Evolutionary conservation across 2,888 invertebrate genomes (phyloP).

Genomic region (Aquatica leii): DNA sequence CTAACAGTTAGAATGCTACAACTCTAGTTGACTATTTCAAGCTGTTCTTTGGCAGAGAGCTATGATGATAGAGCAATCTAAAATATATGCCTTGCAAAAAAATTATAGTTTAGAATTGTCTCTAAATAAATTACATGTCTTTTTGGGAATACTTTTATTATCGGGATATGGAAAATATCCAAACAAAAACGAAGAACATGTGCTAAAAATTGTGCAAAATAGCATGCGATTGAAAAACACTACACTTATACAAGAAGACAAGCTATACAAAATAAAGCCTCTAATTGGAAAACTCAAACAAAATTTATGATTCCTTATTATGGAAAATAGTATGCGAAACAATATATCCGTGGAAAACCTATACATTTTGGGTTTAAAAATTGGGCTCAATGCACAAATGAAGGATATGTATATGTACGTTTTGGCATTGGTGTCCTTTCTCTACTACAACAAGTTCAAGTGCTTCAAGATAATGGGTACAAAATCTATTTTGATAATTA

Average conservation of each 20-base stretch:
- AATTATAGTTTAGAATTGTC: background rate
- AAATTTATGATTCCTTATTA: slow-evolving; percentile 26
- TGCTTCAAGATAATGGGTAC: slow-evolving; percentile 23
- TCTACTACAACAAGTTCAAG: slow-evolving; percentile 27
- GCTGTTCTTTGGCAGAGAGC: background rate
- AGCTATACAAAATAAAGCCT: background rate
- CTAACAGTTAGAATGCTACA: background rate
- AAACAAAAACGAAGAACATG: background rate
- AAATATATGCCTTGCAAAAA: background rate
- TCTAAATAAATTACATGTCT: background rate
- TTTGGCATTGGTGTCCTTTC: slow-evolving; percentile 41
- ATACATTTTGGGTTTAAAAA: slow-evolving; percentile 44
- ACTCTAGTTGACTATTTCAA: slow-evolving; percentile 1
- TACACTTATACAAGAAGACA: background rate
- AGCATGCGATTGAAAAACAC: background rate
- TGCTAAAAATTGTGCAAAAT: background rate
- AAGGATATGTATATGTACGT: slow-evolving; percentile 24
- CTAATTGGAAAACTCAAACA: slow-evolving; percentile 1
- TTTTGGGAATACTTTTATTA: background rate
- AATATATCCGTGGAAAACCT: slow-evolving; percentile 39
- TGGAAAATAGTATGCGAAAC: slow-evolving; percentile 33
- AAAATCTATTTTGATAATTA: slow-evolving; percentile 34
- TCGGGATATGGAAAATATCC: background rate
- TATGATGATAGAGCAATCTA: background rate
- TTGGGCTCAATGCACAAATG: no score